Base-by-base conservation (phyloP, 2,797 vertebrate genomes). In the Rousettus madagascariensis region DNA sequence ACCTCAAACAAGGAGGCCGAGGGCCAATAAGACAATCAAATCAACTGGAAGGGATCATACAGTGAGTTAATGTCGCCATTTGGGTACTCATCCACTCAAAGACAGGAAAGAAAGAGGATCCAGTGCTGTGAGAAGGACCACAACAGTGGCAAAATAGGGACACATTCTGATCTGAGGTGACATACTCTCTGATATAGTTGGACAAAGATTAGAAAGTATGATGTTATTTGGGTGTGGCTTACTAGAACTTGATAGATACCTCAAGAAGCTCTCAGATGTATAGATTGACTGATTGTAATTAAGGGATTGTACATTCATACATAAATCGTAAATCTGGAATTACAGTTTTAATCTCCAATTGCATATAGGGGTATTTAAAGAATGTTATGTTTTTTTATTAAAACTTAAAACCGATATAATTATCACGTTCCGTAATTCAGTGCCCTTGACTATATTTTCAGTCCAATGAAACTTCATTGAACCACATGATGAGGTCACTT, bases 361-460 rank as follows among this genome's bases (percentile, higher is more conserved):
- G 10, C 10, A 63, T 83, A 77, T 41, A 89, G 8, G 8, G 8
- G 4, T 82, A 57, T 85, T 77, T 79, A 17, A 85, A 79, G 36
- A 88, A 68, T n/a, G 15, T 51, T 71, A 57, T 36, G 53, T 26
- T 13, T 69, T 96, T 69, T 63, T 57, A 85, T 90, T 92, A 80
- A 92, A 94, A 85, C 41, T 20, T 38, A 49, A 71, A 82, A 55
- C 16, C 51, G 61, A 5, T 49, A 1, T n/a, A 51, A 43, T 65
- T 53, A 65, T 46, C 33, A 65, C 15, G 7, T 77, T 94, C 53
- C 77, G 0, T 94, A 57, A 74, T 69, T 94, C 53, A 72, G 11
- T 69, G 72, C 2, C 9, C 77, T 92, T 86, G 55, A 75, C 92
- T 88, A n/a, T 33, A 71, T 95, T 65, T 86, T 26, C 49, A 86